Evolutionary conservation across 2,113 vertebrate genomes (phyloP), one percentile per base, ranked within the genome.

Genomic region (Panthera uncia): DNA sequence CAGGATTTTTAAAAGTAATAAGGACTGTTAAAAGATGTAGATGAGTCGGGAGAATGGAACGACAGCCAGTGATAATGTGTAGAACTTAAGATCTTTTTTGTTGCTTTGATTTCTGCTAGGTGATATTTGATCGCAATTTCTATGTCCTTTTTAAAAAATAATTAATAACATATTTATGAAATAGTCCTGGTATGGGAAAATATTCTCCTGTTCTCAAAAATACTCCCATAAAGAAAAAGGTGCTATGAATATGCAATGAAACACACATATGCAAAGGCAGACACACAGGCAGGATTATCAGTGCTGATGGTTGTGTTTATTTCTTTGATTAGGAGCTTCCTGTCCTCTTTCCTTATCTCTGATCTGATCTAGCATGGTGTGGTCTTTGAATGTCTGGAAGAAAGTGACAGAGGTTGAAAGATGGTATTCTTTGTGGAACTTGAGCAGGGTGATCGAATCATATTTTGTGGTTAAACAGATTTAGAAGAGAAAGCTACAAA

Each of bases 1-100:
- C 65, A 95, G 91, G 68, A 78, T 91, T 87, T 88, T 97, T 63
- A 87, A 94, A 97, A 91, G 71, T 52, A 48, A 19, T 14, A 66
- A 14, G 80, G 94, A 85, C 93, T 96, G 0, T 2, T 85, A 80
- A 80, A 78, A 38, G 71, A 87, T 68, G 57, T 85, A 94, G 94
- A 33, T 97, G 92, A 98, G 90, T 98, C 97, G 97, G 96, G 97
- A 98, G 94, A 93, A 96, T 97, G 45, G 89, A 95, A 27, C 89
- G 83, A 38, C 9, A 71, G 69, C 15, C 7, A 63, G 91, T 41
- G 66, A 73, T 0, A 7, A 88, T 68, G 33, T 2, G 38, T 4
- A 91, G 76, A 90, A 93, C 95, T 97, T 93, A 73, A 94, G 61
- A 66, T 68, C 18, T 31, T 91, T 31, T 91, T 79, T 29, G 91